phyloP scores from a whole-genome alignment of 2,797 vertebrate genomes.

The Schizopygopsis pylzovi region DNA sequence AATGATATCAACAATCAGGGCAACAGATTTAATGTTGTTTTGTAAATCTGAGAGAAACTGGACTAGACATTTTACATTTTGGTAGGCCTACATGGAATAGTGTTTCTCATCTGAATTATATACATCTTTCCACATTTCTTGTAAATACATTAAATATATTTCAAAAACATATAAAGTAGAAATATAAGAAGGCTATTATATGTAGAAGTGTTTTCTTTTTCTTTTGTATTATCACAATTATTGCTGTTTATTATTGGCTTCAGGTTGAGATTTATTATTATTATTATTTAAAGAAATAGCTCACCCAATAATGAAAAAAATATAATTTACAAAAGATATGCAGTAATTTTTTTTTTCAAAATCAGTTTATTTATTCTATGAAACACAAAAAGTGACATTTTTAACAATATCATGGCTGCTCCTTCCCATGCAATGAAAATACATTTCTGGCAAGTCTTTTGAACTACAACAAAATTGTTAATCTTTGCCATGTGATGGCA shows the following conservation, averaged over 20 bases:
- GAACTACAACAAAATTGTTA: background rate
- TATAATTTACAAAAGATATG: background rate
- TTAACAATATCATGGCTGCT: background rate
- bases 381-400: constrained; percentile 25
- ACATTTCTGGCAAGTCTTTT: no score
- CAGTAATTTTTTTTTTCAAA: background rate
- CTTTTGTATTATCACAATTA: constrained; percentile 70
- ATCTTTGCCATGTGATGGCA: background rate
- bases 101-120: constrained; percentile 73
- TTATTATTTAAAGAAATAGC: constrained; percentile 48
- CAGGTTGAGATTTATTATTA: constrained; percentile 69
- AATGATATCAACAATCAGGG: constrained; percentile 77
- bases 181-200: constrained; percentile 59
- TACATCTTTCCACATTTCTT: constrained; percentile 67
- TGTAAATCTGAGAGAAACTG: constrained; percentile 76
- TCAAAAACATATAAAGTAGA: constrained; percentile 69
- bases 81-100: constrained; percentile 73
- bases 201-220: constrained; percentile 59
- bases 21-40: constrained; percentile 75
- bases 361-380: constrained; percentile 22
- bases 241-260: constrained; percentile 60
- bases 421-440: background rate
- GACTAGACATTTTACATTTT: constrained; percentile 73
- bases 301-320: background rate
- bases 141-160: constrained; percentile 80